These are phyloP conservation scores for Alca torda DNA, from an alignment of 2,797 vertebrate genomes.

Conservation along the genomic window DNA sequence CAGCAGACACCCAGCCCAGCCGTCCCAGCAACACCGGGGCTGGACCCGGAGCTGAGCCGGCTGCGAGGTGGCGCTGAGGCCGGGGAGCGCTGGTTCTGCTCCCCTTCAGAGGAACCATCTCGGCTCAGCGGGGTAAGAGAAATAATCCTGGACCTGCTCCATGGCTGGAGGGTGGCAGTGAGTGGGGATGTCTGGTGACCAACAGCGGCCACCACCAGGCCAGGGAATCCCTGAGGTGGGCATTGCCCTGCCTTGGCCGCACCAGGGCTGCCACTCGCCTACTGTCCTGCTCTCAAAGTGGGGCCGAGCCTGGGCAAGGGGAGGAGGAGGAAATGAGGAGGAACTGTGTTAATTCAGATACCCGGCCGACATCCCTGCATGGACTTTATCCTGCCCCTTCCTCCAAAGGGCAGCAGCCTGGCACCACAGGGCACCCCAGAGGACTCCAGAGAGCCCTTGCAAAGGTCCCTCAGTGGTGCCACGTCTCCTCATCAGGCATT, in stretches of 20 bases:
- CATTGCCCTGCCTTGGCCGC: neutral
- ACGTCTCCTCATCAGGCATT: neutral
- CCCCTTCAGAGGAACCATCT: neutral
- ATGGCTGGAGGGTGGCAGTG: fast-evolving
- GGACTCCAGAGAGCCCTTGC: neutral
- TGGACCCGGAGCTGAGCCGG: neutral
- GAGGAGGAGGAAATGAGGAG: neutral
- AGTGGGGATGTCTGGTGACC: neutral
- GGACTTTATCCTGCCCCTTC: neutral
- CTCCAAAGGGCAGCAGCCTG: neutral
- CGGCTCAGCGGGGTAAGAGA: slow-evolving; percentile 7
- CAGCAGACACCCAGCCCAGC: neutral
- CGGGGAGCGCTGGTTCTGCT: neutral
- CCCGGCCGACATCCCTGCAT: fast-evolving
- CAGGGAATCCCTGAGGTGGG: neutral
- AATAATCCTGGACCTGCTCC: neutral
- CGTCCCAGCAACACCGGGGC: fast-evolving
- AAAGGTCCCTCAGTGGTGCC: neutral
- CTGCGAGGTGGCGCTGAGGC: neutral
- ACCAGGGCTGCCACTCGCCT: neutral
- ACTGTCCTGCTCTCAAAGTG: fast-evolving
- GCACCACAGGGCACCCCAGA: neutral
- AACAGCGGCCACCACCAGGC: fast-evolving
- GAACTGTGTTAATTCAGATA: neutral
- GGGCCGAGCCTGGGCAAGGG: neutral